Evolutionary conservation across 2,888 invertebrate species (phyloP), one percentile per base, ranked within the genome.

Genomic region (Embidobia sp.): DNA sequence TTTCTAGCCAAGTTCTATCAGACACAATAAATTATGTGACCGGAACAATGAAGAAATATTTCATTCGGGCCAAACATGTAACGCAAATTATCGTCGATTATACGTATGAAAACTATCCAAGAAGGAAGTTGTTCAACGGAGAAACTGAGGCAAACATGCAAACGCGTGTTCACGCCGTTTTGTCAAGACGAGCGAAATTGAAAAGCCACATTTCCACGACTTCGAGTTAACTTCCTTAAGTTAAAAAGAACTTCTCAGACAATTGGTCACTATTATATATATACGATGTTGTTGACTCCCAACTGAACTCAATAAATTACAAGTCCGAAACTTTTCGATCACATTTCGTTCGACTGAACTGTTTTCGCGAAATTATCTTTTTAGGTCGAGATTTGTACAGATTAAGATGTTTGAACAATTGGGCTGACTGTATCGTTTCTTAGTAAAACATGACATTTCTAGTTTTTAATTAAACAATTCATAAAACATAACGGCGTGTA

Each of bases 141-240:
- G n/a, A n/a, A n/a, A n/a, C 48, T 29, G 46, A 66, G 48, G 74
- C 67, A 72, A 79, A 75, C 61, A 73, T 31, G 44, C 42, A 42
- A 64, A 70, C 63, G 15, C 44, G 61, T 74, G 49, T 72, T 80
- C 77, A 64, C 55, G 13, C 33, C 42, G 48, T 40, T 46, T 46
- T 37, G 44, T 35, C 59, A 63, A 67, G 31, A 10, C 37, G 59
- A 44, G 51, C 37, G 55, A 76, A 79, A 79, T 80, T 75, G 79
- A 55, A 79, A 75, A 63, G 69, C 42, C 49, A 67, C 74, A 63
- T 78, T 79, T 55, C 49, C 61, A 67, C 10, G 67, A 67, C 66
- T 64, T 63, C 8, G 29, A 44, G 37, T 31, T 31, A 16, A 18
- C n/a, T 44, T 44, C 31, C 42, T 16, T 19, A 44, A 31, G 11